Conservation (phyloP, 2,797 vertebrate species). For the Schizopygopsis malacanthus region DNA sequence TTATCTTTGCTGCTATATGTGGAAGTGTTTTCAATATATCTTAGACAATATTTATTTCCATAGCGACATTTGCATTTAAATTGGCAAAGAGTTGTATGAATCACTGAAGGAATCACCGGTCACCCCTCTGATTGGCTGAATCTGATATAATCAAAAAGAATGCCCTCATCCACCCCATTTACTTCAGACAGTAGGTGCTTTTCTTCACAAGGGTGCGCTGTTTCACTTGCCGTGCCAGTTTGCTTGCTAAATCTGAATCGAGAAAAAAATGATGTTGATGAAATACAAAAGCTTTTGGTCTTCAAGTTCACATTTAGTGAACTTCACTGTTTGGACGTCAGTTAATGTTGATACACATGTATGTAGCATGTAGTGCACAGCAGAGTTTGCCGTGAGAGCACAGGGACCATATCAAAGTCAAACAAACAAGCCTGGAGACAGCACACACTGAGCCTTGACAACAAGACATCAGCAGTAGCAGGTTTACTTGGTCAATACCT, state of each 20-base stretch:
- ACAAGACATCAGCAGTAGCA: constrained; percentile 51
- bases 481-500: constrained; percentile 57
- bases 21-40: neutral
- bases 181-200: neutral
- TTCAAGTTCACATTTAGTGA: neutral
- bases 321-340: neutral
- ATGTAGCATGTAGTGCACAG: neutral
- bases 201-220: constrained; percentile 41
- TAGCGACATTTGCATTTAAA: constrained; percentile 39
- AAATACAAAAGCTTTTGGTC: neutral
- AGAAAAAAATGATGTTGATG: neutral
- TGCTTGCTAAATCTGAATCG: neutral
- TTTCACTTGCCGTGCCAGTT: neutral
- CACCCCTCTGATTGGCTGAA: neutral
- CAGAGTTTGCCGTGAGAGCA: neutral
- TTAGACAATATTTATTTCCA: neutral
- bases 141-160: constrained; percentile 7
- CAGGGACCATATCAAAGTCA: constrained; percentile 57
- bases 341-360: neutral
- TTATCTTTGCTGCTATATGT: neutral
- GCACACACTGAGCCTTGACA: constrained; percentile 54
- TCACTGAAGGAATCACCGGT: constrained; percentile 10
- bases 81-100: neutral
- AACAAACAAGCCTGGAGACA: constrained; percentile 59
- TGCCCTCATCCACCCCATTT: neutral